phyloP scores from a whole-genome alignment of 2,797 vertebrate species.

The Balearica regulorum region DNA sequence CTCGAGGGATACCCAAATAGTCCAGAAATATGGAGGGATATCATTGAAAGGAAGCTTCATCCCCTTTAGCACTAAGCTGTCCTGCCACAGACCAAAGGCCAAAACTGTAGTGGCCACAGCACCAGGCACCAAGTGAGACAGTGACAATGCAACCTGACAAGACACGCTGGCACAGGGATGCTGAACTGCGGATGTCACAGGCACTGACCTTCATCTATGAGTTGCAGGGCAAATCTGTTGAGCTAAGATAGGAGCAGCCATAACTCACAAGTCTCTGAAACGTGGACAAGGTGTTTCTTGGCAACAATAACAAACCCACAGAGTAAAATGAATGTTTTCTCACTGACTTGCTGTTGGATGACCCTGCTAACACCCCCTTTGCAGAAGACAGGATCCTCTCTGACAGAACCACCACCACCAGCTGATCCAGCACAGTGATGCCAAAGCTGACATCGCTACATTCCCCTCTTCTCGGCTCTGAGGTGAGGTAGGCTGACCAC shows the following conservation, averaged over 20 bases:
- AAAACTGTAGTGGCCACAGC: background rate
- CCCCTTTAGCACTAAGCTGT: background rate
- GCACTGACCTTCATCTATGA: background rate
- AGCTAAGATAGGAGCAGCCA: background rate
- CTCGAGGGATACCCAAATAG: background rate
- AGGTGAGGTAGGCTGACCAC: background rate
- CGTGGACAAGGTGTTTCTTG: background rate
- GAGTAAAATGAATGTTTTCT: background rate
- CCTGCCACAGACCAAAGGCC: background rate
- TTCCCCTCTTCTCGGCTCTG: background rate
- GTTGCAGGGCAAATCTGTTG: background rate
- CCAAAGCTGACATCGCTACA: background rate
- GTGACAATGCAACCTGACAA: background rate
- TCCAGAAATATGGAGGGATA: background rate
- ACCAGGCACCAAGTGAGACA: background rate
- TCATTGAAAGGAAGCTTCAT: background rate
- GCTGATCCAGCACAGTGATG: background rate
- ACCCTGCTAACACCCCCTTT: background rate
- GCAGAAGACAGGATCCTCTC: background rate
- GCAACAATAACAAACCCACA: background rate
- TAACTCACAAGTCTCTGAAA: background rate
- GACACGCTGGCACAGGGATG: background rate
- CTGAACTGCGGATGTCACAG: fast-evolving
- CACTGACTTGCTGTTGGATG: background rate
- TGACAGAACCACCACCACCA: background rate